Conservation (phyloP, 2,888 invertebrate species). For the Gortyna flavago region DNA sequence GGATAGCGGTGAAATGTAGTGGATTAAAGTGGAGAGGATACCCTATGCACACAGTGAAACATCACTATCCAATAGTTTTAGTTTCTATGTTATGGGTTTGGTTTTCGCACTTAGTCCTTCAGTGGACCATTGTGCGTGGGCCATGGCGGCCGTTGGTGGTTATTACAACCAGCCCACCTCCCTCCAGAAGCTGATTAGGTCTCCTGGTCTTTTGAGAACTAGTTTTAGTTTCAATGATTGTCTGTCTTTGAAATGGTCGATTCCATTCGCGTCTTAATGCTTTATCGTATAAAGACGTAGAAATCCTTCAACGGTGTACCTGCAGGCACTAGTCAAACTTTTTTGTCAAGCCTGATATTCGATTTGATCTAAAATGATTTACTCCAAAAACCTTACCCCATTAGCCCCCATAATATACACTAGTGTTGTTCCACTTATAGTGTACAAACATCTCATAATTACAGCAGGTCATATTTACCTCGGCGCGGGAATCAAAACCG, state of each 20-base stretch:
- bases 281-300: not conserved
- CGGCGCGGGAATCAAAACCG: slow-evolving; percentile 37
- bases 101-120: too few species aligned
- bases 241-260: not conserved
- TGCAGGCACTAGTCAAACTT: not conserved
- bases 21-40: slow-evolving; percentile 12
- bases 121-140: too few species aligned
- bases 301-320: not conserved
- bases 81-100: too few species aligned
- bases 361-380: not conserved
- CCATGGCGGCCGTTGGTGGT: too few species aligned
- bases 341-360: too few species aligned
- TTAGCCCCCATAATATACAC: not conserved
- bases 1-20: slow-evolving; percentile 24
- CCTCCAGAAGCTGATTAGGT: too few species aligned
- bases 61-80: not conserved
- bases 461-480: slow-evolving; percentile 40
- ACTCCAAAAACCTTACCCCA: not conserved
- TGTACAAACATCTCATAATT: slow-evolving; percentile 28
- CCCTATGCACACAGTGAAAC: not conserved
- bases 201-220: too few species aligned
- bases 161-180: too few species aligned
- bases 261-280: not conserved
- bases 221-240: not conserved
- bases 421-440: not conserved